Conservation (phyloP, 1,140 invertebrate species). For the Diorhabda elongata region DNA sequence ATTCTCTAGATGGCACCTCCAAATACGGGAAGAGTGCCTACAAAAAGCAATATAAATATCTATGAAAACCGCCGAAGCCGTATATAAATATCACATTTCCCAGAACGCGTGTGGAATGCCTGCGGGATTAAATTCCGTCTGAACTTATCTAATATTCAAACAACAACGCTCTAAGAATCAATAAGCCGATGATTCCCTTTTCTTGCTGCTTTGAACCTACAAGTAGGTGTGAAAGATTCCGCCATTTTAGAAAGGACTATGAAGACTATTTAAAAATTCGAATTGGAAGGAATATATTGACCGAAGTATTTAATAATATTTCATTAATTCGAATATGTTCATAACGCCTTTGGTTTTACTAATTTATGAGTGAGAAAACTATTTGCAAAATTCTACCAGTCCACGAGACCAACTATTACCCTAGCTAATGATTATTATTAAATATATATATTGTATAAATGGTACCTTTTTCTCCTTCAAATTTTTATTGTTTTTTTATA, state of each 20-base stretch:
- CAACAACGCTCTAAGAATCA: constrained; percentile 36
- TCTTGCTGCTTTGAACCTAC: constrained; percentile 15
- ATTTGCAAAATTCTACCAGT: too few relatives aligned
- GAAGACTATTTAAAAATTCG: too few relatives aligned
- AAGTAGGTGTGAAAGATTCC: constrained; percentile 8
- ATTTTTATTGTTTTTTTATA: too few relatives aligned
- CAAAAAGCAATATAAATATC: constrained; percentile 24
- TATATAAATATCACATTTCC: constrained; percentile 35
- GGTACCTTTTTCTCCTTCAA: too few relatives aligned
- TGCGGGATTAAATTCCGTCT: constrained; percentile 35
- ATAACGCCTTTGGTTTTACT: too few relatives aligned
- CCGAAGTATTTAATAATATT: too few relatives aligned
- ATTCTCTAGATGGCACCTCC: background rate
- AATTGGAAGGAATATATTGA: too few relatives aligned
- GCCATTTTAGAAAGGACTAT: background rate
- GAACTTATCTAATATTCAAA: constrained; percentile 37
- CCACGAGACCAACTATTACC: too few relatives aligned
- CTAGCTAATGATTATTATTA: too few relatives aligned
- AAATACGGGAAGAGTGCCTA: background rate
- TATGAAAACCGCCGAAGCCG: constrained; percentile 22
- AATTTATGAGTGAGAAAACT: too few relatives aligned
- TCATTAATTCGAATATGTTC: too few relatives aligned
- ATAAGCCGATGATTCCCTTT: constrained; percentile 27
- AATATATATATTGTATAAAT: too few relatives aligned
- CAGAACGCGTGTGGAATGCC: constrained; percentile 27